Base-by-base conservation (phyloP, 2,888 invertebrate species). In the Marronus borbonicus region DNA sequence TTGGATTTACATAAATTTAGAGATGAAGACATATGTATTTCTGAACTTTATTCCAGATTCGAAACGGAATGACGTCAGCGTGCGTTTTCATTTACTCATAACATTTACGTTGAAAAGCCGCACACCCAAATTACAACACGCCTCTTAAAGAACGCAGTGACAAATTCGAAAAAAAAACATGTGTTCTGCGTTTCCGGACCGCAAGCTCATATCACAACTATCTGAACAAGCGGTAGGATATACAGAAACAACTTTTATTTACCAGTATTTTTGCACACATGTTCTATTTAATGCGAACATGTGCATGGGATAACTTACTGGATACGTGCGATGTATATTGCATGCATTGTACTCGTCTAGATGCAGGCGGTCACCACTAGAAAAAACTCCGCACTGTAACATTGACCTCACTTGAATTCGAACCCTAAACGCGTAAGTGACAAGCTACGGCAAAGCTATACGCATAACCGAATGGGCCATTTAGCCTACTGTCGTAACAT, bases 131-230 rank as follows among this genome's bases (percentile, higher is more conserved):
- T 68, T 20, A 31, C 68, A 68, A 68, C 68, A 28, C 58, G n/a
- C 36, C 55, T 17, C 55, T 58, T 58, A 20, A 58, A 58, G n/a
- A 58, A 58, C 20, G 24, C 39, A 74, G 39, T 24, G 50, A 74
- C 20, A 49, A 76, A 76, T 68, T 70, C 58, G 76, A 77, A 83
- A 84, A 83, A 77, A 77, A 83, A 84, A 83, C 81, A 78, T 84
- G 84, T 84, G 80, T 81, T 78, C 83, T 83, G 84, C 83, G 81
- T 84, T 84, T 84, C 84, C 84, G 82, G 82, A 82, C 81, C 83
- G 75, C 79, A 75, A 81, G 76, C 80, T 66, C 81, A 82, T 78
- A 10, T 24, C 28, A 44, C 20, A 58, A n/a, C 20, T 44, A 81
- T 81, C 60, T 80, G 81, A 62, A 69, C 80, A 79, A 80, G 78